Conservation (phyloP, 2,888 invertebrate species). For the Tortricodes alternella region DNA sequence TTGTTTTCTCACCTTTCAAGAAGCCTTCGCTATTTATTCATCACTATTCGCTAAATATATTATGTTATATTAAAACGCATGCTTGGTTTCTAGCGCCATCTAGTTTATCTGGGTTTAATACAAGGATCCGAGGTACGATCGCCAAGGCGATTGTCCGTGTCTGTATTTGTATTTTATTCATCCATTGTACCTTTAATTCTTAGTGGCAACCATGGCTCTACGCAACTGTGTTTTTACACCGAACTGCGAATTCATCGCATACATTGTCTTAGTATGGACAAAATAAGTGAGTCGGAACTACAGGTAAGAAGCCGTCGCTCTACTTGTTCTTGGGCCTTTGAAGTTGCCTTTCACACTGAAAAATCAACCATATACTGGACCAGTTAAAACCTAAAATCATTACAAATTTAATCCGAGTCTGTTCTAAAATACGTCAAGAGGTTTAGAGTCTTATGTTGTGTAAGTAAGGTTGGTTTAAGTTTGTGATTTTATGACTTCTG, state of each 20-base stretch:
- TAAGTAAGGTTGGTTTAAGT: conserved; percentile 37
- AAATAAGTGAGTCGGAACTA: conserved; percentile 74
- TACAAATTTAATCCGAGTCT: conserved; percentile 8
- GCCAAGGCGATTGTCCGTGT: too few relatives aligned
- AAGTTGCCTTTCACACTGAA: conserved; percentile 40
- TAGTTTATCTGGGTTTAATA: too few relatives aligned
- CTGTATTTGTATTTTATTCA: too few relatives aligned
- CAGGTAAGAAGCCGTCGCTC: conserved; percentile 61
- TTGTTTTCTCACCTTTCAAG: too few relatives aligned
- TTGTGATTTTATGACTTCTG: conserved; percentile 15
- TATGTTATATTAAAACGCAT: too few relatives aligned
- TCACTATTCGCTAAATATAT: too few relatives aligned
- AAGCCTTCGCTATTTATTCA: too few relatives aligned
- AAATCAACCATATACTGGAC: conserved; percentile 37
- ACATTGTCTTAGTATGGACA: conserved; percentile 75
- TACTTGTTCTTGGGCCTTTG: conserved; percentile 54
- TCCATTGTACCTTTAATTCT: neutral
- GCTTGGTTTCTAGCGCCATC: too few relatives aligned
- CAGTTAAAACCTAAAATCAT: conserved; percentile 3
- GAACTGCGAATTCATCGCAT: conserved; percentile 66
- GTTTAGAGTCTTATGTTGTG: neutral
- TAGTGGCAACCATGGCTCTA: conserved; percentile 49
- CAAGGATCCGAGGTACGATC: too few relatives aligned
- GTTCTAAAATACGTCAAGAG: conserved; percentile 1
- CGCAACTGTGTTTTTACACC: conserved; percentile 58